A percentile compares a stretch with the other conserved stretches of the same genome.
Evolutionary conservation across 2,113 vertebrate species (phyloP).

Genomic region (Lepus timidus): DNA sequence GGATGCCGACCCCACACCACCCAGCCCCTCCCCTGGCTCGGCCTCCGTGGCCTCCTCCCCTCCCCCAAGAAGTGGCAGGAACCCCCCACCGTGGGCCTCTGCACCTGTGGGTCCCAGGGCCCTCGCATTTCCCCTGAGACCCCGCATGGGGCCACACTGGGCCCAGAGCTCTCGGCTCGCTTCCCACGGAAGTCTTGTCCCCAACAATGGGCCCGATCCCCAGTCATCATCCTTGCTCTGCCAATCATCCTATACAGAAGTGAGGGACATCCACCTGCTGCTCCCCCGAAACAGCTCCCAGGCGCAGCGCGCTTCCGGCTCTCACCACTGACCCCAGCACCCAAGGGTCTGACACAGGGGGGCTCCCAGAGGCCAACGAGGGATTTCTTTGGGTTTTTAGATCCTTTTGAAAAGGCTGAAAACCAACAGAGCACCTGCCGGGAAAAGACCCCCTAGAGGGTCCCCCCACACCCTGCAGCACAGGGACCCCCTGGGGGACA

Average conservation of each 20-base stretch:
- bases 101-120: too few relatives aligned
- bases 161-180: too few relatives aligned
- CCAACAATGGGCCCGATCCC: fast-evolving
- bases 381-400: not conserved
- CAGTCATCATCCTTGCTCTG: not conserved
- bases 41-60: not conserved
- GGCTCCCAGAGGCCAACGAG: not conserved
- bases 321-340: fast-evolving
- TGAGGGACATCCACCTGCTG: not conserved
- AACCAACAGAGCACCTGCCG: not conserved
- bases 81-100: not conserved
- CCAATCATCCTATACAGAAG: not conserved
- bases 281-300: fast-evolving
- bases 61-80: fast-evolving
- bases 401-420: not conserved
- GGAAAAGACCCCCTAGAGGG: not conserved
- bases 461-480: not conserved
- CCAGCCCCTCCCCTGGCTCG: not conserved
- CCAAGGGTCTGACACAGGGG: not conserved
- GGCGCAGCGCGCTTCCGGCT: fast-evolving
- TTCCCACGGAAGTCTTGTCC: not conserved
- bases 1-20: not conserved
- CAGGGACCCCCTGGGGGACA: not conserved
- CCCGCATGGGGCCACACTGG: not conserved
- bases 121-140: not conserved